Conservation (phyloP, 2,888 invertebrate genomes). For the Spatulosminthurus flaviceps region DNA sequence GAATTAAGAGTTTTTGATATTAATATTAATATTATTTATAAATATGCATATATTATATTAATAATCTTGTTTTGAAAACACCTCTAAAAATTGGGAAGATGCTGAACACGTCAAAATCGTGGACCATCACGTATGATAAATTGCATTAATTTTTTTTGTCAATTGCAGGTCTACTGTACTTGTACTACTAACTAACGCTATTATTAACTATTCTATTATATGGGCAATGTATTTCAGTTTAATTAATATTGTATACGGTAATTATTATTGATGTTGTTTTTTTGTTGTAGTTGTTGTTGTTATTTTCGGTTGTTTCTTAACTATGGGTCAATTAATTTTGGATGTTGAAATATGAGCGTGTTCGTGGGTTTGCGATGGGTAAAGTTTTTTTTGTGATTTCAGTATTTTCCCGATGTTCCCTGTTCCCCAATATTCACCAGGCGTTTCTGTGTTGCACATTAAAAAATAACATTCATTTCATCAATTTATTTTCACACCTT, state of each 20-base stretch:
- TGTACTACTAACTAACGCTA: background rate
- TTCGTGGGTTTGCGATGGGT: conserved; percentile 23
- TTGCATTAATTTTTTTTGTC: conserved; percentile 11
- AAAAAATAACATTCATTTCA: conserved; percentile 5
- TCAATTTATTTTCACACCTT: background rate
- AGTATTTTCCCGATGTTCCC: conserved; percentile 45
- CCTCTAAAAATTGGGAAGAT: background rate
- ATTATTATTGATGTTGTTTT: conserved; percentile 7
- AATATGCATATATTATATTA: background rate
- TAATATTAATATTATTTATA: no score
- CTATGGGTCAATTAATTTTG: conserved; percentile 22
- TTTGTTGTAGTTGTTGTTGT: conserved; percentile 10
- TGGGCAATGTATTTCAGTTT: conserved; percentile 11
- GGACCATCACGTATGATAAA: background rate
- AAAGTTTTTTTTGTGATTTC: conserved; percentile 30
- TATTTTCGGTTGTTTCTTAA: conserved; percentile 1
- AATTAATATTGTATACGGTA: conserved; percentile 18
- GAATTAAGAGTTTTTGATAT: no score
- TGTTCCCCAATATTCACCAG: conserved; percentile 40
- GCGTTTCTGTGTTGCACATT: conserved; percentile 39
- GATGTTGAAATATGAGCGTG: conserved; percentile 13
- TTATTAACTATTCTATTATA: background rate
- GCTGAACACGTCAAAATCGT: conserved; percentile 10
- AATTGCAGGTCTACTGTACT: background rate
- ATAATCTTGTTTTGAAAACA: background rate